phyloP scores from a whole-genome alignment of 2,113 vertebrate genomes.

The Pristiophorus japonicus region DNA sequence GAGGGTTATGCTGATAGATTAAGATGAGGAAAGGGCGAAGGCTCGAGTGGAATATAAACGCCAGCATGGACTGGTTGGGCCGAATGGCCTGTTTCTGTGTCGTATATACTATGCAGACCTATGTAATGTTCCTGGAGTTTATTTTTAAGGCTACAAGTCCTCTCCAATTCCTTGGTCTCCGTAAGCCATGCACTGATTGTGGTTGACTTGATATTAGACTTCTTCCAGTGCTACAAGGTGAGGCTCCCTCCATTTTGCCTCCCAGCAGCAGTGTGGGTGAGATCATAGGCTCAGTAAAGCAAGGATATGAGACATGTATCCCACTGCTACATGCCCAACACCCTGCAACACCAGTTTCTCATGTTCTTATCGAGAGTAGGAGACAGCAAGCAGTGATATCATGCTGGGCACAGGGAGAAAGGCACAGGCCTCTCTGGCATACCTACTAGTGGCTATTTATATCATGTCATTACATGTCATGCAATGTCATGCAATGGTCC shows the following conservation, averaged over 20 bases:
- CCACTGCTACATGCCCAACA: not conserved
- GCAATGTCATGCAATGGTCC: not conserved
- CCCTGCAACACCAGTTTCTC: not conserved
- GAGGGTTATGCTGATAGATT: too few species aligned
- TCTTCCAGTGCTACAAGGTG: not conserved
- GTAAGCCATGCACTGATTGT: not conserved
- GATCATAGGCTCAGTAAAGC: not conserved
- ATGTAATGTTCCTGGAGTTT: not conserved
- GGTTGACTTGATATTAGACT: not conserved
- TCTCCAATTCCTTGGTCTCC: not conserved
- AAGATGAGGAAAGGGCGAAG: too few species aligned
- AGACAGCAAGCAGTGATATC: not conserved
- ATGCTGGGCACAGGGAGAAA: not conserved
- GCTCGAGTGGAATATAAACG: too few species aligned
- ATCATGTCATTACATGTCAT: not conserved
- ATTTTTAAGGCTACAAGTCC: not conserved
- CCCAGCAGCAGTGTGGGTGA: not conserved
- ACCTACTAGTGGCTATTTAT: not conserved
- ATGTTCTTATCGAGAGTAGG: not conserved
- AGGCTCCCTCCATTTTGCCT: not conserved
- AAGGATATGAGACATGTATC: not conserved
- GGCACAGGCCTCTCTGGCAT: not conserved
- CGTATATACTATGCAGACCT: too few species aligned
- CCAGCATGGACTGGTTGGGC: too few species aligned
- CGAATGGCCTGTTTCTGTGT: too few species aligned